Evolutionary conservation across 2,113 vertebrate genomes (phyloP), one percentile per base, ranked within the genome.

Genomic region (Perca schrenkii): DNA sequence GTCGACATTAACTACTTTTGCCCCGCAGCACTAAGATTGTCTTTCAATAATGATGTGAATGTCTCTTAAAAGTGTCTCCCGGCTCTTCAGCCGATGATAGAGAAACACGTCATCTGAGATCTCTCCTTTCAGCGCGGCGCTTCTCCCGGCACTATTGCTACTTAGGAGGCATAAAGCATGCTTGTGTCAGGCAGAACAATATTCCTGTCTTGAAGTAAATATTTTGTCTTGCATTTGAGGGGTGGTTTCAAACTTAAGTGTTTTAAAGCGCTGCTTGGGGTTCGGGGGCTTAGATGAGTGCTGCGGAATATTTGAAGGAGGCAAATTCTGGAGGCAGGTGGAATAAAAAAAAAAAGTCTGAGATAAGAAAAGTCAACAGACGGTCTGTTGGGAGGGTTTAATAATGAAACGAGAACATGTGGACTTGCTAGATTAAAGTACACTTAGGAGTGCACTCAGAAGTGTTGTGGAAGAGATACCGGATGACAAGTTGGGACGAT

Each of bases 351-450:
- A 77, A 91, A 91, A 93, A 92, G 80, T 88, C 89, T 40, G 40
- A 8, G 7, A 40, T 10, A 8, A 40, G 40, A 10, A 10, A 40
- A 40, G 40, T 40, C 40, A 40, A 40, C 40, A 40, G 86, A 85
- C 86, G 86, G 89, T 91, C 91, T 85, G 53, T 85, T 83, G 93
- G 92, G 90, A 91, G 68, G 85, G 79, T 93, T 94, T 79, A 94
- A 93, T 93, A 94, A 93, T 94, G 85, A 89, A 93, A 85, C 28
- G 16, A 84, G 90, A 88, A 92, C 89, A 92, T 85, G 89, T 76
- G 74, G 88, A 84, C 78, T 76, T 85, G 80, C 84, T 78, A 49
- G 91, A 92, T 85, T 93, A 90, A 91, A 92, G 90, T 92, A 91
- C 92, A 92, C 92, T 90, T 92, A 74, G 69, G 81, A 91, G 89